Conservation (phyloP, 2,888 invertebrate genomes). For the Hoplodrina ambigua region DNA sequence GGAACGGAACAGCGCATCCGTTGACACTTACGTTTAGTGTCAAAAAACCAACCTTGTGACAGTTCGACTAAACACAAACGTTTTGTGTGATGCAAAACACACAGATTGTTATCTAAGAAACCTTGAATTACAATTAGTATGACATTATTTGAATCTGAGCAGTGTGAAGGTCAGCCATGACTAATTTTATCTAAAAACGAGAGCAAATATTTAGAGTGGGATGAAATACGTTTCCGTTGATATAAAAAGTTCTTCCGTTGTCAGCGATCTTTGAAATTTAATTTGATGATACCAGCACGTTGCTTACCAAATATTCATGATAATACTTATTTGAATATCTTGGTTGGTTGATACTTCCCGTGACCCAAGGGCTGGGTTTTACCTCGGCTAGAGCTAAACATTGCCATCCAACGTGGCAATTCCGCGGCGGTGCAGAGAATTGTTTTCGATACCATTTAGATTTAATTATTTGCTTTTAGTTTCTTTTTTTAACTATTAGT, state of each 20-base stretch:
- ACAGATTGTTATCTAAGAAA: conserved; percentile 40
- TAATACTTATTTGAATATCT: too few relatives aligned
- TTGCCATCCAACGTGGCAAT: too few relatives aligned
- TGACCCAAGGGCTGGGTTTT: too few relatives aligned
- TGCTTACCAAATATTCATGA: too few relatives aligned
- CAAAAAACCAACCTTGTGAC: conserved; percentile 26
- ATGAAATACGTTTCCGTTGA: background rate
- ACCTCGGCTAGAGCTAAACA: too few relatives aligned
- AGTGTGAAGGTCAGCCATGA: conserved; percentile 30
- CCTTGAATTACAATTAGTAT: conserved; percentile 46
- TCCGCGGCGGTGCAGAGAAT: too few relatives aligned
- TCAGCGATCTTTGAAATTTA: background rate
- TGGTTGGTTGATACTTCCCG: too few relatives aligned
- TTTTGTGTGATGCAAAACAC: conserved; percentile 35
- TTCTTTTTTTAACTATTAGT: too few relatives aligned
- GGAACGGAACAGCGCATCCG: conserved; percentile 25
- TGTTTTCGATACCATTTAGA: too few relatives aligned
- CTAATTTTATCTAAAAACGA: conserved; percentile 25
- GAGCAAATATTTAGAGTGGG: conserved; percentile 16
- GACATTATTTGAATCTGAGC: conserved; percentile 27
- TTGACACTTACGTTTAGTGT: conserved; percentile 8
- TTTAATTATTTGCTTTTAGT: too few relatives aligned
- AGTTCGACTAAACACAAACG: conserved; percentile 21
- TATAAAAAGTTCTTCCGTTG: background rate
- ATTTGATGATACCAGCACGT: too few relatives aligned